Conservation (phyloP, 2,113 vertebrate genomes). For the Solenodon paradoxus region DNA sequence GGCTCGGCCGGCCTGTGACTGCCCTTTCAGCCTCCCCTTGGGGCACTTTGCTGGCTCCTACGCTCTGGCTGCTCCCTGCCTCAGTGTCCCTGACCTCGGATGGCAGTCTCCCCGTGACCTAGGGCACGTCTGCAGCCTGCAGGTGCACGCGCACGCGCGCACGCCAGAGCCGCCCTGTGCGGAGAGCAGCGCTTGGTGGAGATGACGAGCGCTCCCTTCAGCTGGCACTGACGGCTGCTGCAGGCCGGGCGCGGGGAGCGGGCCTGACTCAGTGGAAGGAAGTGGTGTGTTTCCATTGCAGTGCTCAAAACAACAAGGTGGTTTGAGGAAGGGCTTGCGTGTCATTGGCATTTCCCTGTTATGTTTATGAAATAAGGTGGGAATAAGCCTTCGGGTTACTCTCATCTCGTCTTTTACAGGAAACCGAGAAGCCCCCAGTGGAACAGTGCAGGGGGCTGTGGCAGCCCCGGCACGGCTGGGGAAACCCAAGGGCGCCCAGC, state of each 20-base stretch:
- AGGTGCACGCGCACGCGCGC: too few species aligned
- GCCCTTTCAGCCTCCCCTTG: background rate
- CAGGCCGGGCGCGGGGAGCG: conserved; percentile 51
- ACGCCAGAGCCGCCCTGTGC: too few species aligned
- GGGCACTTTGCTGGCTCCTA: background rate
- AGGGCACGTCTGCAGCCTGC: too few species aligned
- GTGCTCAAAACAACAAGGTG: conserved; percentile 79
- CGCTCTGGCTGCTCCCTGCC: background rate
- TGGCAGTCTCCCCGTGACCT: too few species aligned
- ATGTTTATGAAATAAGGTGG: conserved; percentile 83
- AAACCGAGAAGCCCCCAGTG: conserved; percentile 72
- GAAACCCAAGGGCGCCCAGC: background rate
- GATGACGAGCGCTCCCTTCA: conserved; percentile 76
- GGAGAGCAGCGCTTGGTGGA: conserved; percentile 69
- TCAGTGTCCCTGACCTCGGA: background rate
- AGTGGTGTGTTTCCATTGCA: conserved; percentile 85
- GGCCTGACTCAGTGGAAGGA: conserved; percentile 83
- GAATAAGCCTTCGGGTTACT: conserved; percentile 80
- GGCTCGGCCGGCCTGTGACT: background rate
- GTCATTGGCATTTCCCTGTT: conserved; percentile 85
- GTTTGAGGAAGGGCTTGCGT: conserved; percentile 80
- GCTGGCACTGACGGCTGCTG: background rate
- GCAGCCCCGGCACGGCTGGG: background rate
- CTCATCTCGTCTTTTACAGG: conserved; percentile 80
- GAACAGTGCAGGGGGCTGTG: fast-evolving